Percentiles rank a stretch among this genome's conserved stretches.
Conservation (phyloP, 2,797 vertebrate genomes). For the Otolemur crassicaudatus region DNA sequence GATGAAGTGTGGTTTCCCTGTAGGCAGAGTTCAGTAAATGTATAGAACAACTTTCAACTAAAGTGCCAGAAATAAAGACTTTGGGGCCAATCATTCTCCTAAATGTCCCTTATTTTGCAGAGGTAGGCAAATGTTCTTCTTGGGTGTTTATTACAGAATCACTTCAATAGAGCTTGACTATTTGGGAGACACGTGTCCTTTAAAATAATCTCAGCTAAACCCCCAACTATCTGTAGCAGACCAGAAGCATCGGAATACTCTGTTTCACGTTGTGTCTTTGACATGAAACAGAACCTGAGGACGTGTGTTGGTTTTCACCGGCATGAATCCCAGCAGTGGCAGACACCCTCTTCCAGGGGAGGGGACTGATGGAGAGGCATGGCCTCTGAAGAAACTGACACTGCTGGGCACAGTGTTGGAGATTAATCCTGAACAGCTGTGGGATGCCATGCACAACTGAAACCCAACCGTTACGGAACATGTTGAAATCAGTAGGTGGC, state of each 20-base stretch:
- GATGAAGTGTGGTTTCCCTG: background rate
- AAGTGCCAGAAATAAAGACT: background rate
- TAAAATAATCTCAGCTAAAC: background rate
- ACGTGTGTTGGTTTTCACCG: conserved; percentile 9
- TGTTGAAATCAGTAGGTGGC: conserved; percentile 21
- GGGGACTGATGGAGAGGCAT: background rate
- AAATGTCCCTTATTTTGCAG: conserved; percentile 27
- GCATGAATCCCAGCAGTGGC: background rate
- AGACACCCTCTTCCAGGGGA: background rate
- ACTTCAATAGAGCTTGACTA: background rate
- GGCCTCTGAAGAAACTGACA: background rate
- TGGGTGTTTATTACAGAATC: background rate
- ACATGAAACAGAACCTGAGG: background rate
- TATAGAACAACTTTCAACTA: background rate
- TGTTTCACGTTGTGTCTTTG: background rate
- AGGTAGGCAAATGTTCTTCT: background rate
- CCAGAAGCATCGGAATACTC: background rate
- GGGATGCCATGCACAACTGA: conserved; percentile 41
- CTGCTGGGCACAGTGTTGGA: background rate
- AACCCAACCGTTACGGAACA: conserved; percentile 54
- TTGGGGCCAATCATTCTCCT: background rate
- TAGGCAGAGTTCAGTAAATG: background rate
- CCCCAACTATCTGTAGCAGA: background rate
- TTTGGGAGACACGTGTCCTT: background rate
- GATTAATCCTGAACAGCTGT: conserved; percentile 50